Evolutionary conservation across 1,140 invertebrate species (phyloP).

Genomic region (Heliconius nattereri): DNA sequence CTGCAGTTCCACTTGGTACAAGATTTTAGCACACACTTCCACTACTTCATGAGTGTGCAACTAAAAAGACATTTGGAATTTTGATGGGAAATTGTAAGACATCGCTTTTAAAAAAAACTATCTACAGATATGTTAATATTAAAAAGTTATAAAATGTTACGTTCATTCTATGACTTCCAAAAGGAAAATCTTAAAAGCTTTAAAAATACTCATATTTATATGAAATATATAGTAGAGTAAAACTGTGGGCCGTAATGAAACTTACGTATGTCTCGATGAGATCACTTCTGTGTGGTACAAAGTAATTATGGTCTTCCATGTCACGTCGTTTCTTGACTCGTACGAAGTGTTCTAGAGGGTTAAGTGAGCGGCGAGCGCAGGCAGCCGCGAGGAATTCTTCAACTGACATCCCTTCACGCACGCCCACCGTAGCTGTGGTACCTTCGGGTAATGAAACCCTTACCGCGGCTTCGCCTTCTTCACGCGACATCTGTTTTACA

Average conservation of each 20-base stretch:
- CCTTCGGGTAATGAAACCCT: slow-evolving; percentile 94
- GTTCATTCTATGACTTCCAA: too few relatives aligned
- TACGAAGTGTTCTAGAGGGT: slow-evolving; percentile 97
- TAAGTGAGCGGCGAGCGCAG: slow-evolving; percentile 94
- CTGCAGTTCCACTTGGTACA: slow-evolving; percentile 97
- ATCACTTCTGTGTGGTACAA: slow-evolving; percentile 95
- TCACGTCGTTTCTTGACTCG: slow-evolving; percentile 96
- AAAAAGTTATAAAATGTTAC: too few relatives aligned
- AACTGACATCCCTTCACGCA: slow-evolving; percentile 95
- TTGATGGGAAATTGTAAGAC: background rate
- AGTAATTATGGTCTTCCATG: slow-evolving; percentile 97
- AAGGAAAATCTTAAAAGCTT: too few relatives aligned
- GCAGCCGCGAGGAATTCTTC: slow-evolving; percentile 96
- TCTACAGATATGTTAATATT: too few relatives aligned
- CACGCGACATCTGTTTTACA: slow-evolving; percentile 85
- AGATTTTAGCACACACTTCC: slow-evolving; percentile 97
- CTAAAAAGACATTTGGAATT: slow-evolving; percentile 77
- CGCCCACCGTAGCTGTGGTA: slow-evolving; percentile 89
- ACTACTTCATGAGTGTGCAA: slow-evolving; percentile 96
- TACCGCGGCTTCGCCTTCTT: slow-evolving; percentile 92
- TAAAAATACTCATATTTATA: too few relatives aligned
- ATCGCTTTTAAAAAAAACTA: too few relatives aligned
- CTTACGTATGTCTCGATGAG: slow-evolving; percentile 97
- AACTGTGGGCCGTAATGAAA: slow-evolving; percentile 47
- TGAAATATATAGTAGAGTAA: background rate